These are phyloP conservation scores for Scolopax rusticola DNA, from an alignment of 2,797 vertebrate genomes.

Conservation along the genomic window DNA sequence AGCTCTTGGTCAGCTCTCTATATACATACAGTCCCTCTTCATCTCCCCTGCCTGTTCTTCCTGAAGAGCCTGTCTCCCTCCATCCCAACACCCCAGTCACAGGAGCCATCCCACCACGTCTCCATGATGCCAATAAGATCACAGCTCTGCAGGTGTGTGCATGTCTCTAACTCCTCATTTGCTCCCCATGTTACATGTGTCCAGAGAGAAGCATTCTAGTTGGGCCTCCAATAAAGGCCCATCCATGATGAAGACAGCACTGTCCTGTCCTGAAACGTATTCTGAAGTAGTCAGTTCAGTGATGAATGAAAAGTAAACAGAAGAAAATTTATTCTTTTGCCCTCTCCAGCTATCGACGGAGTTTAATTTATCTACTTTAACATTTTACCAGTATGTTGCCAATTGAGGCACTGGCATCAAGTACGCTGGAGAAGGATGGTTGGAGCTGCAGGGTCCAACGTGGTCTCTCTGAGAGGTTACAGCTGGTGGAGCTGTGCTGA, in stretches of 20 bases:
- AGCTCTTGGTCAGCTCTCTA: not conserved
- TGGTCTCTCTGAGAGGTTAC: too few species aligned
- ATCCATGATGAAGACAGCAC: too few species aligned
- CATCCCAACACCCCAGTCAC: not conserved
- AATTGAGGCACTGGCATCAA: accelerated
- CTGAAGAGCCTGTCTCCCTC: not conserved
- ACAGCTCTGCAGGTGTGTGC: not conserved
- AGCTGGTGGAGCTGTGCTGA: not conserved
- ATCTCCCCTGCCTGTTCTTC: not conserved
- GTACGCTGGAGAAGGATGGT: accelerated
- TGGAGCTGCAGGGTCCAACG: too few species aligned
- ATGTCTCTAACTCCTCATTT: not conserved
- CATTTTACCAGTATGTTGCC: not conserved
- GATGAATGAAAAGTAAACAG: not conserved
- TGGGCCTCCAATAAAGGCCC: not conserved
- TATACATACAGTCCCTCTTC: not conserved
- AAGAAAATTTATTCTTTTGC: not conserved
- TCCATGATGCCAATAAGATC: not conserved
- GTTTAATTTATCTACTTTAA: not conserved
- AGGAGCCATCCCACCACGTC: not conserved
- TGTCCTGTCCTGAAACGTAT: not conserved
- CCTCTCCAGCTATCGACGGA: accelerated
- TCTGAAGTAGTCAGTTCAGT: not conserved
- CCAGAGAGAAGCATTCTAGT: not conserved
- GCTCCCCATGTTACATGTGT: not conserved